Percentiles rank a stretch among this genome's conserved stretches.
Evolutionary conservation across 1,140 invertebrate genomes (phyloP).

Genomic region (Atopsyche davidsoni): DNA sequence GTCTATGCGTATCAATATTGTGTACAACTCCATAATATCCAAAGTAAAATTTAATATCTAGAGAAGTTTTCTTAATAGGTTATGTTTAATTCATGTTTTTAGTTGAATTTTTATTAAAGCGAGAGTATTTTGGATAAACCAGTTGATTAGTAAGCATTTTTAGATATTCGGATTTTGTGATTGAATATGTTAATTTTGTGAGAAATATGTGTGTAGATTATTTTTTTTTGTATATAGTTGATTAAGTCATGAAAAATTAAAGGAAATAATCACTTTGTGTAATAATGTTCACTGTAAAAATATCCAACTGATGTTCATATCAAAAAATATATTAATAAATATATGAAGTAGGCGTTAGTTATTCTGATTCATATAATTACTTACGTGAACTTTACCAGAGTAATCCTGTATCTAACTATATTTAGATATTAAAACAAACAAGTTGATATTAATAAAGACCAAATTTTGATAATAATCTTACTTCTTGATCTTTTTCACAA

Average conservation of each 20-base stretch:
- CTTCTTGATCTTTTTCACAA: too few species aligned
- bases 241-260: too few species aligned
- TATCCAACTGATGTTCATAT: neutral
- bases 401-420: neutral
- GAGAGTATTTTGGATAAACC: too few species aligned
- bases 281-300: neutral
- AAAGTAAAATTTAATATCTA: neutral
- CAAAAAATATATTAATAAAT: neutral
- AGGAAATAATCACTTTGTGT: neutral
- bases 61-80: too few species aligned
- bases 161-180: too few species aligned
- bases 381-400: neutral
- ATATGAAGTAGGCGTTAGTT: neutral
- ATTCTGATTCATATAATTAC: constrained; percentile 1
- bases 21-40: neutral
- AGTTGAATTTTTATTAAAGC: too few species aligned
- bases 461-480: constrained; percentile 13
- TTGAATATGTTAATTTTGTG: too few species aligned
- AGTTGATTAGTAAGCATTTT: too few species aligned
- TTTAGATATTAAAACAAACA: too few species aligned
- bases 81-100: too few species aligned
- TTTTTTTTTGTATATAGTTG: too few species aligned
- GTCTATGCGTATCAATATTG: neutral
- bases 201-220: too few species aligned
- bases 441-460: neutral